Conservation (phyloP, 2,113 vertebrate species). For the Dinomys branickii region DNA sequence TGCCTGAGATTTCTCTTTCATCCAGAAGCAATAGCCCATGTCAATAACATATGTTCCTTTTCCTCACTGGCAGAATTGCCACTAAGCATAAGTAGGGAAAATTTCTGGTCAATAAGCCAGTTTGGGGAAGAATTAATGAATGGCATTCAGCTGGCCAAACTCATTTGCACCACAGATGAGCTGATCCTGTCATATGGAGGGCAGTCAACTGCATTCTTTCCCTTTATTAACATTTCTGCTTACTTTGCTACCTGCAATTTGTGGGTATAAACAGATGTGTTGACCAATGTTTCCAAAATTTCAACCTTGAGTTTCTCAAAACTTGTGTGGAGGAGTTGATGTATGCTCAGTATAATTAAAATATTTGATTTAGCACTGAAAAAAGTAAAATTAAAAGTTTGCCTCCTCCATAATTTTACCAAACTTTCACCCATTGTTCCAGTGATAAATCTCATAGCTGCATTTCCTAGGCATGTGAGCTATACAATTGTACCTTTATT, state of each 20-base stretch:
- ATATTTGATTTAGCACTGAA: not conserved
- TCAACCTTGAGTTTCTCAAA: not conserved
- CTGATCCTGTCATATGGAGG: not conserved
- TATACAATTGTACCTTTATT: not conserved
- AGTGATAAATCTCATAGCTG: not conserved
- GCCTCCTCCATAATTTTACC: not conserved
- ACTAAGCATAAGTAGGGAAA: not conserved
- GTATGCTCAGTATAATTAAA: not conserved
- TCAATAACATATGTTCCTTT: not conserved
- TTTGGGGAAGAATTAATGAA: not conserved
- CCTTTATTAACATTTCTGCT: not conserved
- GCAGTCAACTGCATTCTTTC: not conserved
- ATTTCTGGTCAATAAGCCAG: not conserved
- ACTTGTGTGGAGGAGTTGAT: not conserved
- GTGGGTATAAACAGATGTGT: not conserved
- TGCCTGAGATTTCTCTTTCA: constrained; percentile 39
- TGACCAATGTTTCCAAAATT: constrained; percentile 15
- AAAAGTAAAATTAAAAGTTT: not conserved
- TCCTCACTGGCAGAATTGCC: not conserved
- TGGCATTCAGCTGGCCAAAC: not conserved
- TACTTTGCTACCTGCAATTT: not conserved
- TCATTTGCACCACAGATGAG: constrained; percentile 1
- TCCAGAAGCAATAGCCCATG: not conserved
- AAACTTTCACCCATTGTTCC: not conserved
- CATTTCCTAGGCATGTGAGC: not conserved